Evolutionary conservation across 2,113 vertebrate species (phyloP), one percentile per base, ranked within the genome.

Genomic region (Anolis carolinensis): DNA sequence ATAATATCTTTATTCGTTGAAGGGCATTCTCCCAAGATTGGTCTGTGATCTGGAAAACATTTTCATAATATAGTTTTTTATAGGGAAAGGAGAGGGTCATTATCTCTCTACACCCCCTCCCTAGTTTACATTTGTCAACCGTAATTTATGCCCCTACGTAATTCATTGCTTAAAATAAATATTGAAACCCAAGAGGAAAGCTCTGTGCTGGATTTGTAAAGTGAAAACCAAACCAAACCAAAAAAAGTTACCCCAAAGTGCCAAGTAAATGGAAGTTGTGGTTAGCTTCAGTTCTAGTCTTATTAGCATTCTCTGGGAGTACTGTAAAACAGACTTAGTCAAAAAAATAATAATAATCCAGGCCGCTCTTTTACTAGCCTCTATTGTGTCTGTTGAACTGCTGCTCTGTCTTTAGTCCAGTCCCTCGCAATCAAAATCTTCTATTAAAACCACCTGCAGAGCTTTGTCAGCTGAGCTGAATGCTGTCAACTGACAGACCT

Each of bases 401-500:
- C 92, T 93, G 95, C 94, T 96, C 95, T 75, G 93, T 94, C 96
- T 95, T 96, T 90, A 93, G 94, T 86, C 94, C 96, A 96, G 93
- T 94, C 95, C 91, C 95, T 82, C 63, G 92, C 94, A 86, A 89
- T 93, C 92, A 93, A 94, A 95, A 95, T 86, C 93, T 90, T 96
- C 95, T 95, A 97, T 97, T 97, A 96, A 97, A 97, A 96, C 96
- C 97, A 97, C 96, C 97, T 97, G 96, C 90, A 55, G 44, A 67
- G 91, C 95, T 96, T 96, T 94, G 96, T 97, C 96, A 97, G 95
- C 94, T 3, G 95, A 96, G 91, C 90, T 85, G 89, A 87, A 80
- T 7, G 92, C 93, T 96, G 96, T 97, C 96, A 97, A 94, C 84
- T 90, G 92, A 94, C 48, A 89, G 93, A 90, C 93, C 91, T 93